These are phyloP conservation scores for Pentalonia nigronervosa DNA, from an alignment of 1,140 invertebrate species.

Conservation along the genomic window DNA sequence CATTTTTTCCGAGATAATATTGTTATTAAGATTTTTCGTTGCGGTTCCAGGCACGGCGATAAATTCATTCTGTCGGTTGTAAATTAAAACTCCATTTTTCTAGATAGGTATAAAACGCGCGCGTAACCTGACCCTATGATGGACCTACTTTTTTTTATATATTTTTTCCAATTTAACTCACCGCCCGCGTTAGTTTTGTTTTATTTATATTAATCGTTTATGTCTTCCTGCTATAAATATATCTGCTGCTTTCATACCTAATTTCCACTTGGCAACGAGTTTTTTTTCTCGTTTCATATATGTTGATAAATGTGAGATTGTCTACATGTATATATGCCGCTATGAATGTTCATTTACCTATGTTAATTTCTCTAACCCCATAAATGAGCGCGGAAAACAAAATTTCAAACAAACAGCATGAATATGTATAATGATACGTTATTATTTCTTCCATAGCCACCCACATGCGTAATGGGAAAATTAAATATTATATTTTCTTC, in stretches of 20 bases:
- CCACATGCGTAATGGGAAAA: background rate
- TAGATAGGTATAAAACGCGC: slow-evolving; percentile 28
- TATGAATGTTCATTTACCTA: slow-evolving; percentile 47
- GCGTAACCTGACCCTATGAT: background rate
- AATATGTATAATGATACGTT: background rate
- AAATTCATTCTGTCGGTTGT: slow-evolving; percentile 56
- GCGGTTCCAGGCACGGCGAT: slow-evolving; percentile 44
- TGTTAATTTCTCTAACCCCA: slow-evolving; percentile 55
- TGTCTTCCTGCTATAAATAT: slow-evolving; percentile 22
- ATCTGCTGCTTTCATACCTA: background rate
- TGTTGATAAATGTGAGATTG: slow-evolving; percentile 53
- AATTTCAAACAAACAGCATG: slow-evolving; percentile 4
- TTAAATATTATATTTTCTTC: background rate
- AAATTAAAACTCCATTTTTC: slow-evolving; percentile 58
- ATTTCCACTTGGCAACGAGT: slow-evolving; percentile 32
- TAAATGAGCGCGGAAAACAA: slow-evolving; percentile 45
- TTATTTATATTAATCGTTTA: slow-evolving; percentile 56
- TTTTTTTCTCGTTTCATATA: slow-evolving; percentile 14
- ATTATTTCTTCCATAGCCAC: slow-evolving; percentile 16
- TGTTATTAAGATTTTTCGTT: slow-evolving; percentile 55
- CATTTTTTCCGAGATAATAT: slow-evolving; percentile 34
- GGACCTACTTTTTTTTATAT: slow-evolving; percentile 42
- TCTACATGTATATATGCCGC: background rate
- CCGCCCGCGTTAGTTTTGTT: slow-evolving; percentile 46
- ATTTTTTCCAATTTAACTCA: slow-evolving; percentile 49